Evolutionary conservation across 53 echinoderm and acorn worm species (phyloP).

Genomic region (Zoroaster sp.): DNA sequence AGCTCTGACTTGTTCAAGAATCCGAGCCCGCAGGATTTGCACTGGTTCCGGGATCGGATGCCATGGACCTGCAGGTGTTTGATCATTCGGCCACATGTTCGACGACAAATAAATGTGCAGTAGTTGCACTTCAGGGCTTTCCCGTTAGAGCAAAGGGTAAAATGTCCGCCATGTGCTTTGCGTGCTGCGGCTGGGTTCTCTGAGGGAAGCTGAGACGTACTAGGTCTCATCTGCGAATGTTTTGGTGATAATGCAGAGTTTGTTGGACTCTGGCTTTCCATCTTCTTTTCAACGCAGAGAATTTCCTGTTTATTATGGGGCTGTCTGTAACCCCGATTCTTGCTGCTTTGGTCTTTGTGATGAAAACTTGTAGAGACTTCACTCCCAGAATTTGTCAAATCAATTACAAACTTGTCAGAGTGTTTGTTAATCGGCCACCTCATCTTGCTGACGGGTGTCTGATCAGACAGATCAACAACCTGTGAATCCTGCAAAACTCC

Average conservation of each 20-base stretch:
- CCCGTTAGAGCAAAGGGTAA: slow-evolving; percentile 25
- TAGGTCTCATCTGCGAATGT: not conserved
- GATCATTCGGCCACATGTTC: slow-evolving; percentile 50
- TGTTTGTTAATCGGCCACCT: slow-evolving; percentile 1
- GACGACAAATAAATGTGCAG: slow-evolving; percentile 39
- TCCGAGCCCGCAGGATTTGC: slow-evolving; percentile 45
- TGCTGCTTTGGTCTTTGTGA: not conserved
- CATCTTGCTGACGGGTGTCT: not conserved
- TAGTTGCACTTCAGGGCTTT: slow-evolving; percentile 52
- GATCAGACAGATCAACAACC: not conserved
- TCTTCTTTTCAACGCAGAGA: not conserved
- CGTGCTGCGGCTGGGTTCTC: not conserved
- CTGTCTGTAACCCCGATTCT: not conserved
- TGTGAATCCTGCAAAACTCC: not conserved
- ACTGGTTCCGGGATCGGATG: slow-evolving; percentile 46
- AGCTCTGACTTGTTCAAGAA: slow-evolving; percentile 10
- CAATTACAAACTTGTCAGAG: slow-evolving; percentile 12
- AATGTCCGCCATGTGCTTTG: not conserved
- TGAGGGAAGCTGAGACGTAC: not conserved
- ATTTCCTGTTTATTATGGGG: not conserved
- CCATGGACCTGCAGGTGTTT: slow-evolving; percentile 35
- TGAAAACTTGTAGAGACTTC: not conserved
- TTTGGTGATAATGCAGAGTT: not conserved
- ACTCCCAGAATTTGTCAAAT: not conserved
- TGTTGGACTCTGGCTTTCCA: not conserved